Conservation (phyloP, 1,140 invertebrate species). For the Trichonephila clavipes region DNA sequence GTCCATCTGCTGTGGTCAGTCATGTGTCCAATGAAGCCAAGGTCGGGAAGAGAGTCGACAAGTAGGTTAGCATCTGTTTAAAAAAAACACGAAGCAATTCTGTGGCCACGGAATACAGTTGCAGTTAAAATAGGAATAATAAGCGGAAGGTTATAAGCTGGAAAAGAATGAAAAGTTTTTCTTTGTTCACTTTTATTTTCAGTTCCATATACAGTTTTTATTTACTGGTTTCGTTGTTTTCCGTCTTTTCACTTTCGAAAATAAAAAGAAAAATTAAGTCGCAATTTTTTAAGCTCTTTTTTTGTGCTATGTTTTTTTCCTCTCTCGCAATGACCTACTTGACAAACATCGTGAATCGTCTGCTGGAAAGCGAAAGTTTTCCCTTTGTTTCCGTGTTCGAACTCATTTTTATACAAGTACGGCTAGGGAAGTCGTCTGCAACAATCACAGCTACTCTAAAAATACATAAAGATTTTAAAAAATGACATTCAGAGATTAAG, state of each 20-base stretch:
- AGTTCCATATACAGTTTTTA: neutral
- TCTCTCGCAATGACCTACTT: constrained; percentile 26
- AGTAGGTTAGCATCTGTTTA: constrained; percentile 26
- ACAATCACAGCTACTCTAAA: neutral
- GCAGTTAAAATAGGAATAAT: constrained; percentile 34
- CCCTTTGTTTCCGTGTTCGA: constrained; percentile 9
- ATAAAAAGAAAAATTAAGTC: constrained; percentile 13
- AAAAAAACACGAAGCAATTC: constrained; percentile 5
- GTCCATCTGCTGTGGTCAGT: constrained; percentile 15
- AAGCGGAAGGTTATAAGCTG: constrained; percentile 36
- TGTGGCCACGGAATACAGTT: neutral
- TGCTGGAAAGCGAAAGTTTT: neutral
- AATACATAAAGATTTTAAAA: neutral
- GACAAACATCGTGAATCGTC: constrained; percentile 32
- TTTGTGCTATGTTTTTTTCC: constrained; percentile 11
- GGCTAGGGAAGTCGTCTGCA: neutral
- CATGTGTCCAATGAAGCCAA: constrained; percentile 30
- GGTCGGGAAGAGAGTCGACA: neutral
- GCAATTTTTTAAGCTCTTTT: neutral
- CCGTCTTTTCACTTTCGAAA: constrained; percentile 40
- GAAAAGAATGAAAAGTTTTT: constrained; percentile 17
- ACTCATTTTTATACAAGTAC: neutral
- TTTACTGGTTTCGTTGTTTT: neutral
- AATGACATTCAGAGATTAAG: neutral
- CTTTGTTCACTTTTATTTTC: neutral